Evolutionary conservation across 2,113 vertebrate genomes (phyloP).

Genomic region (Psephotus haematonotus): DNA sequence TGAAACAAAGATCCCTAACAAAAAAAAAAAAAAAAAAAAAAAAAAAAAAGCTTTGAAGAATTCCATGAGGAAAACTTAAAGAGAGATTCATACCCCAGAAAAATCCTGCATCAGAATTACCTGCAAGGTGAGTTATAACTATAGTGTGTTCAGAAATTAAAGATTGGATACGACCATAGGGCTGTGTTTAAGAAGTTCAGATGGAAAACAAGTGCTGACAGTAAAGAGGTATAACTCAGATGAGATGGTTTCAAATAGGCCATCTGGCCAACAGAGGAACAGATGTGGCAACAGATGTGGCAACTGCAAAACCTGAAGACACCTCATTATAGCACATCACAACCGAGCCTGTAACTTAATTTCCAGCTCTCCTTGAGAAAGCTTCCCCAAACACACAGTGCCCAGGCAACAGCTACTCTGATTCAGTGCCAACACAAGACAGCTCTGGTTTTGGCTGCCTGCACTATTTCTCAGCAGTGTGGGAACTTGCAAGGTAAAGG

Average conservation of each 20-base stretch:
- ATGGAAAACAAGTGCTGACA: neutral
- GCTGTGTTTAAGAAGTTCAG: constrained; percentile 3
- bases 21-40: neutral
- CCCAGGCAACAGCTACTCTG: neutral
- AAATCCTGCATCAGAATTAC: neutral
- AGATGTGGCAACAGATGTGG: neutral
- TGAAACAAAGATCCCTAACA: neutral
- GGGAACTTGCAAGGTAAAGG: neutral
- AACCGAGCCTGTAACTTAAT: neutral
- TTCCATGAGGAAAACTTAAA: neutral
- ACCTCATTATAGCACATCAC: neutral
- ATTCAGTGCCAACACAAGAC: neutral
- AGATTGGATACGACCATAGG: neutral
- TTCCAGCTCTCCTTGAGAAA: neutral
- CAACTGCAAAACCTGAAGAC: neutral
- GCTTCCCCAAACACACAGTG: neutral
- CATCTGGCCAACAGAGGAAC: neutral
- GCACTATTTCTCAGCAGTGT: neutral
- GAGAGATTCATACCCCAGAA: neutral
- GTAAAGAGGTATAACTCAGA: neutral
- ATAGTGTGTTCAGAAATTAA: neutral
- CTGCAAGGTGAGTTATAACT: constrained; percentile 20
- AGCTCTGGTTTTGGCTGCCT: neutral
- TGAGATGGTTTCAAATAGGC: neutral
- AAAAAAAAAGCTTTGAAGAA: neutral